A percentile compares a stretch with the other conserved stretches of the same genome.
phyloP scores from a whole-genome alignment of 2,888 invertebrate genomes.

The Melinaea menophilus region DNA sequence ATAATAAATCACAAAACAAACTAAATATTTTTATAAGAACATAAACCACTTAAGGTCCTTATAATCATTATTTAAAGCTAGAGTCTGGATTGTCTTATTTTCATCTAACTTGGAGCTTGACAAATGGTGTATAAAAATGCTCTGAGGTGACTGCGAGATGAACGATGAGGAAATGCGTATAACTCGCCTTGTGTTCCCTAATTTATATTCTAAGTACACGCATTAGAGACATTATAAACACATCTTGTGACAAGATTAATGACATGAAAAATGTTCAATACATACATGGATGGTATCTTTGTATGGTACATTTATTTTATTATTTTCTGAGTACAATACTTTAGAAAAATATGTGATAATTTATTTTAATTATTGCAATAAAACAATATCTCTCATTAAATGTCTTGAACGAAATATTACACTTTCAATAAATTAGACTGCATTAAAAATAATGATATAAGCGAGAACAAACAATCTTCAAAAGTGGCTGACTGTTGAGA shows the following conservation, averaged over 20 bases:
- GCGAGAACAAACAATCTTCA: neutral
- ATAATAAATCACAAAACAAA: too few species aligned
- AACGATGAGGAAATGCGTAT: neutral
- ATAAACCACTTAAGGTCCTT: too few species aligned
- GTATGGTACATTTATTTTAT: neutral
- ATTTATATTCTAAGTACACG: constrained; percentile 4
- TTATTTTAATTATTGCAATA: too few species aligned
- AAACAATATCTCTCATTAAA: neutral
- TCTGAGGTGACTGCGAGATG: constrained; percentile 5
- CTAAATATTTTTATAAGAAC: too few species aligned
- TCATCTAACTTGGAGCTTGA: constrained; percentile 10
- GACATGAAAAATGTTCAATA: too few species aligned
- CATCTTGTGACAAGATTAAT: neutral
- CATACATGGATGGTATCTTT: neutral
- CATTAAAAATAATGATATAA: constrained; percentile 2
- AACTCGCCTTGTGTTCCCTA: constrained; percentile 1
- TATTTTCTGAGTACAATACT: too few species aligned
- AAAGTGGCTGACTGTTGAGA: constrained; percentile 1
- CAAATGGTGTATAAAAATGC: constrained; percentile 16
- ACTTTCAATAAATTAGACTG: constrained; percentile 1
- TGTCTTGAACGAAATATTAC: neutral
- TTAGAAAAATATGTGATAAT: too few species aligned
- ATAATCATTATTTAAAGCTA: constrained; percentile 5
- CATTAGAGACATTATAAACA: constrained; percentile 4
- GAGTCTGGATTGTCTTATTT: constrained; percentile 4